Conservation (phyloP, 2,888 invertebrate species). For the Phyllotreta striolata region DNA sequence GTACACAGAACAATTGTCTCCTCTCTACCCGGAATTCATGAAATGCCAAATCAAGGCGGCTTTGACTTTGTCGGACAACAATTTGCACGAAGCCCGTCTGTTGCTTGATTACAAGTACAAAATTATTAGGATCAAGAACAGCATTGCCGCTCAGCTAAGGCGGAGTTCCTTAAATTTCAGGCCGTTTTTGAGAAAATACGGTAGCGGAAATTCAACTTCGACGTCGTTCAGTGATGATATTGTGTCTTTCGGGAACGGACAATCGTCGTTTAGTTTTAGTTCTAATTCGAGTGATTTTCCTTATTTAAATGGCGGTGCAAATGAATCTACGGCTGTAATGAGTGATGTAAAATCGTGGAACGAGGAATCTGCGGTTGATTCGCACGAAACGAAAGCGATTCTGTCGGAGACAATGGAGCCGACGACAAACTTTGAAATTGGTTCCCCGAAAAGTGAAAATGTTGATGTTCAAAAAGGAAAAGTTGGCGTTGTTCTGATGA, state of each 20-base stretch:
- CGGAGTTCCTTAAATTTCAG: not conserved
- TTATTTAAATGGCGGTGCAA: too few relatives aligned
- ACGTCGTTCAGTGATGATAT: too few relatives aligned
- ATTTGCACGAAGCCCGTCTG: conserved; percentile 36
- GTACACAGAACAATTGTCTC: conserved; percentile 32
- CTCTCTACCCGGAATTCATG: conserved; percentile 32
- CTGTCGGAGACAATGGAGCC: conserved; percentile 6
- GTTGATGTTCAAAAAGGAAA: not conserved
- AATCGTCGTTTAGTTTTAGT: too few relatives aligned
- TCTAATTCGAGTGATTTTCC: too few relatives aligned
- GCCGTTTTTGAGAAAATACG: not conserved
- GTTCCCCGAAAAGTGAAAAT: conserved; percentile 14
- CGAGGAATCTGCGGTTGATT: too few relatives aligned
- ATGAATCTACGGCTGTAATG: too few relatives aligned
- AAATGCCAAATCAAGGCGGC: conserved; percentile 37
- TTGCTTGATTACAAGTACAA: conserved; percentile 35
- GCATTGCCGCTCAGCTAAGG: not conserved
- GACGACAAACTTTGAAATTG: not conserved
- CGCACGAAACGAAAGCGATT: not conserved
- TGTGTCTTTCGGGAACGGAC: too few relatives aligned
- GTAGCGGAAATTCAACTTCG: too few relatives aligned
- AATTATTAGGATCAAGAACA: conserved; percentile 16
- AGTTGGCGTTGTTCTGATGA: conserved; percentile 28
- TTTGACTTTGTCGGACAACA: conserved; percentile 33
- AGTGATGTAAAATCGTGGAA: too few relatives aligned